Conservation (phyloP, 2,113 vertebrate genomes). For the Lichenostomus cassidix region DNA sequence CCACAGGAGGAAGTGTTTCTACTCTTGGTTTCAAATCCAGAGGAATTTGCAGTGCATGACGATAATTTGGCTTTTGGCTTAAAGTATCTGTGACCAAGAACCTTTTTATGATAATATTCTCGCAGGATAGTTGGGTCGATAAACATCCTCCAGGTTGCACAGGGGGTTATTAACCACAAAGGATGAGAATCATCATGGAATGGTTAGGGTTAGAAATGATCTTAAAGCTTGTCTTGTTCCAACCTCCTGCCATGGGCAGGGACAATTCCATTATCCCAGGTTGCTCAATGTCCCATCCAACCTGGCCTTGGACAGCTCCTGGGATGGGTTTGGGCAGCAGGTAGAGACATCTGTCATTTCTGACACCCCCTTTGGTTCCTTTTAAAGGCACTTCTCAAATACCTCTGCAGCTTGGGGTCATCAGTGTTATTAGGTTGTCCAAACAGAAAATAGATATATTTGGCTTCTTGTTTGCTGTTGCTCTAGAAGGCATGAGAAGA, state of each 20-base stretch:
- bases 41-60: not conserved
- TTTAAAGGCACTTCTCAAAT: not conserved
- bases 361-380: not conserved
- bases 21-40: not conserved
- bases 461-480: not conserved
- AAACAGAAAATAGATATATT: not conserved
- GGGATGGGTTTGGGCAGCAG: not conserved
- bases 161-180: not conserved
- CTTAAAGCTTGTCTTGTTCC: no score
- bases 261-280: no score
- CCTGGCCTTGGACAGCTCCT: not conserved
- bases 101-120: not conserved
- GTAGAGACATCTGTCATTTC: not conserved
- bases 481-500: not conserved
- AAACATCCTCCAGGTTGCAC: not conserved
- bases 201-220: no score
- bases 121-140: not conserved
- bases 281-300: not conserved
- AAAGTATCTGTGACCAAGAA: not conserved
- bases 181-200: not conserved
- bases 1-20: not conserved
- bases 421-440: accelerated
- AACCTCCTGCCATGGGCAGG: no score
- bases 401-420: not conserved
- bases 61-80: not conserved